These are phyloP conservation scores for Loripinus fragilis DNA, from an alignment of 2,888 invertebrate species.

Conservation along the genomic window DNA sequence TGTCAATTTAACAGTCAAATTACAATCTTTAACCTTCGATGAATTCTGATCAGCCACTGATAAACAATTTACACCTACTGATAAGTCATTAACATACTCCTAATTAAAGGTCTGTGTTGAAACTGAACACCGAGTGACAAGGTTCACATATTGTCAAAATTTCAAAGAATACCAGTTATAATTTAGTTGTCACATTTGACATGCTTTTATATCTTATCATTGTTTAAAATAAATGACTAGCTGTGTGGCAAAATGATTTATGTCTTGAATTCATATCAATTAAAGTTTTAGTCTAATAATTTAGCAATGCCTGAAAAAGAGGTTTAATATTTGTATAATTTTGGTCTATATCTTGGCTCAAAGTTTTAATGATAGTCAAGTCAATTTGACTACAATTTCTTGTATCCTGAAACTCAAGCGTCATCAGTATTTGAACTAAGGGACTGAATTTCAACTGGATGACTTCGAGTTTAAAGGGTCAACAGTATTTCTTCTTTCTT, in stretches of 20 bases:
- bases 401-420: too few species aligned
- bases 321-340: too few species aligned
- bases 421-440: too few species aligned
- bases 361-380: too few species aligned
- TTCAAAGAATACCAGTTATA: not conserved
- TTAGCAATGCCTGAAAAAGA: too few species aligned
- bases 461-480: too few species aligned
- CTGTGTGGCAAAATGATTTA: constrained; percentile 6
- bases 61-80: constrained; percentile 20
- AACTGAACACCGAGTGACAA: not conserved
- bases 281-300: too few species aligned
- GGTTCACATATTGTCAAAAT: not conserved
- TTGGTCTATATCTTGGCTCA: too few species aligned
- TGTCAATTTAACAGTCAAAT: not conserved
- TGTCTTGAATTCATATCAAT: not conserved
- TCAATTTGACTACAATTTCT: too few species aligned
- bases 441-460: too few species aligned
- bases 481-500: too few species aligned
- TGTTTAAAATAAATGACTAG: not conserved
- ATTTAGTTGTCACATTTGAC: constrained; percentile 5
- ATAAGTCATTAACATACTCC: not conserved
- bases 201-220: constrained; percentile 3
- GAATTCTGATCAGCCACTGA: constrained; percentile 10
- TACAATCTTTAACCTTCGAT: constrained; percentile 15
- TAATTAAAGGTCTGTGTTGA: not conserved